These are phyloP conservation scores for Griposia aprilina DNA, from an alignment of 2,888 invertebrate genomes.

Conservation along the genomic window DNA sequence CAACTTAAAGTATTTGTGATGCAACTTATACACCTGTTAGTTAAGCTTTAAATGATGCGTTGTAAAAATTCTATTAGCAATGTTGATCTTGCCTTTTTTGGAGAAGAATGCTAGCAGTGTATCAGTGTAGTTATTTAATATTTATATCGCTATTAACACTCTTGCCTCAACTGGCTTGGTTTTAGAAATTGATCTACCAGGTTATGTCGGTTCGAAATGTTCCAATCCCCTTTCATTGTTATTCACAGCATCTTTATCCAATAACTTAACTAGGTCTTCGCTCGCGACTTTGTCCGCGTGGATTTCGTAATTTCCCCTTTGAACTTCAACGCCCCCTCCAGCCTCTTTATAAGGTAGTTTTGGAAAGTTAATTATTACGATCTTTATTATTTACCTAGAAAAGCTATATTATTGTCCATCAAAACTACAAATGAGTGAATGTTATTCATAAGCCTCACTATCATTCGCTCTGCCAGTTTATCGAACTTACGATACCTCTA, in stretches of 20 bases:
- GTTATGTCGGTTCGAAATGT: neutral
- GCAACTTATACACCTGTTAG: slow-evolving; percentile 58
- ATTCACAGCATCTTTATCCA: neutral
- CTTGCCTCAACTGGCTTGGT: neutral
- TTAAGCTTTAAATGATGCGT: slow-evolving; percentile 27
- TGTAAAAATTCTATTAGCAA: slow-evolving; percentile 50
- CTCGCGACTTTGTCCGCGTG: neutral
- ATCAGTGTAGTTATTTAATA: slow-evolving; percentile 28
- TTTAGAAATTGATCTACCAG: neutral
- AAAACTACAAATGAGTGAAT: slow-evolving; percentile 11
- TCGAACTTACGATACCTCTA: slow-evolving; percentile 3
- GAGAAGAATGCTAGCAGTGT: slow-evolving; percentile 34
- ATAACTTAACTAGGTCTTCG: neutral
- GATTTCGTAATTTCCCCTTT: neutral
- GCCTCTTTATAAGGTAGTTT: neutral
- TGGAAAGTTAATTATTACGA: neutral
- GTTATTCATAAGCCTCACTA: neutral
- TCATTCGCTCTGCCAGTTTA: slow-evolving; percentile 16
- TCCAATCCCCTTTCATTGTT: neutral
- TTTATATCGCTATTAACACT: slow-evolving; percentile 6
- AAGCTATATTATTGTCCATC: neutral
- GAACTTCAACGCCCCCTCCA: neutral
- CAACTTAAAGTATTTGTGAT: slow-evolving; percentile 56
- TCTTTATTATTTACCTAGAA: neutral
- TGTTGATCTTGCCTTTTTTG: slow-evolving; percentile 38